These are phyloP conservation scores for Thereuonema tuberculata DNA, from an alignment of 1,140 invertebrate genomes.

Conservation along the genomic window DNA sequence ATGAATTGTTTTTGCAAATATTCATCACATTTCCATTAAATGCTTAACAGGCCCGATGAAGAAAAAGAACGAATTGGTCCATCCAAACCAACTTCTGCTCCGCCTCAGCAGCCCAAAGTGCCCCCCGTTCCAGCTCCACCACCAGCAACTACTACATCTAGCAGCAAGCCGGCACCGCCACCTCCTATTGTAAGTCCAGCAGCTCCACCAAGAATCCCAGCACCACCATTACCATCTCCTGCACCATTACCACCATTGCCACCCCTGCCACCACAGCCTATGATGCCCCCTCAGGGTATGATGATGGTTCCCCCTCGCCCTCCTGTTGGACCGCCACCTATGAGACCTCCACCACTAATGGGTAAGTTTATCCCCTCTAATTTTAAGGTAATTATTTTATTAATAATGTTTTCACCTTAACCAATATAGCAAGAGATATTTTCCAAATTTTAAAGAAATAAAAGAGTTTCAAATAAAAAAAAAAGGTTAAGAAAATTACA, in stretches of 20 bases:
- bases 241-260: conserved; percentile 9
- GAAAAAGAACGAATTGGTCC: conserved; percentile 62
- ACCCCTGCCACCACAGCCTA: conserved; percentile 10
- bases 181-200: conserved; percentile 18
- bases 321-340: conserved; percentile 16
- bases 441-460: no score
- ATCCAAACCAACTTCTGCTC: conserved; percentile 31
- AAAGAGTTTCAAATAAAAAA: no score
- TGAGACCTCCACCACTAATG: conserved; percentile 29
- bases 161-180: conserved; percentile 14
- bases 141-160: conserved; percentile 14
- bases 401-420: no score
- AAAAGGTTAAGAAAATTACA: no score
- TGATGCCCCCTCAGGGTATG: conserved; percentile 6
- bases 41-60: conserved; percentile 59
- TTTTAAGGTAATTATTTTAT: background rate
- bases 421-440: no score
- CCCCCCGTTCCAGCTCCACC: conserved; percentile 7
- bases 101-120: background rate
- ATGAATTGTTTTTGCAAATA: no score
- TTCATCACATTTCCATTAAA: no score
- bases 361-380: conserved; percentile 15
- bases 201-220: conserved; percentile 19
- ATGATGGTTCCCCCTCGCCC: conserved; percentile 18
- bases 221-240: conserved; percentile 12